Evolutionary conservation across 2,113 vertebrate species (phyloP).

Genomic region (Nannobrachium achirus): DNA sequence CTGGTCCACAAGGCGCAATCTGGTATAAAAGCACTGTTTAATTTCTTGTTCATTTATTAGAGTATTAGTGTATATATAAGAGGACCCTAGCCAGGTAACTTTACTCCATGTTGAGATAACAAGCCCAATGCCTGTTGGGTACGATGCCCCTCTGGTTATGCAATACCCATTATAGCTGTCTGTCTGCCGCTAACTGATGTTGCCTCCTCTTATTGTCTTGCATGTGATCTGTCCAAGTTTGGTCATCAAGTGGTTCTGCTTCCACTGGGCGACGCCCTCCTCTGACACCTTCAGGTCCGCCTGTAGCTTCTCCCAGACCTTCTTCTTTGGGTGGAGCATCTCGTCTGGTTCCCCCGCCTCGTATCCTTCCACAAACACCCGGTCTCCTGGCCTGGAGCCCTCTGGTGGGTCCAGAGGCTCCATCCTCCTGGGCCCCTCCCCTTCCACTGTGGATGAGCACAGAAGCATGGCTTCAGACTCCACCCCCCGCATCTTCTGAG

Average conservation of each 20-base stretch:
- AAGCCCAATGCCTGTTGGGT: too few species aligned
- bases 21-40: too few species aligned
- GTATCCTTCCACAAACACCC: slow-evolving; percentile 89
- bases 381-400: slow-evolving; percentile 87
- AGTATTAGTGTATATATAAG: too few species aligned
- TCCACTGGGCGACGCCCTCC: slow-evolving; percentile 90
- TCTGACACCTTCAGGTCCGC: slow-evolving; percentile 88
- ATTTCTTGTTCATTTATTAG: too few species aligned
- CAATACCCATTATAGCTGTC: too few species aligned
- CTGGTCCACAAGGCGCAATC: too few species aligned
- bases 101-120: too few species aligned
- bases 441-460: slow-evolving; percentile 85
- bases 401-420: slow-evolving; percentile 92
- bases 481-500: slow-evolving; percentile 96
- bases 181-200: slow-evolving; percentile 84
- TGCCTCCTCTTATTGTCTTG: slow-evolving; percentile 91
- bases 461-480: slow-evolving; percentile 98
- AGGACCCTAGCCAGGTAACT: too few species aligned
- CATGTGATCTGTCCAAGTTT: slow-evolving; percentile 91
- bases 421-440: slow-evolving; percentile 82
- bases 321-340: slow-evolving; percentile 96
- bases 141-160: too few species aligned
- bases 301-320: slow-evolving; percentile 97
- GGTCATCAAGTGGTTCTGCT: slow-evolving; percentile 89
- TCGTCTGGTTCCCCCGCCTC: slow-evolving; percentile 86